These are phyloP conservation scores for Drosophila parabipectinata DNA, from an alignment of 1,140 invertebrate species.

Conservation along the genomic window DNA sequence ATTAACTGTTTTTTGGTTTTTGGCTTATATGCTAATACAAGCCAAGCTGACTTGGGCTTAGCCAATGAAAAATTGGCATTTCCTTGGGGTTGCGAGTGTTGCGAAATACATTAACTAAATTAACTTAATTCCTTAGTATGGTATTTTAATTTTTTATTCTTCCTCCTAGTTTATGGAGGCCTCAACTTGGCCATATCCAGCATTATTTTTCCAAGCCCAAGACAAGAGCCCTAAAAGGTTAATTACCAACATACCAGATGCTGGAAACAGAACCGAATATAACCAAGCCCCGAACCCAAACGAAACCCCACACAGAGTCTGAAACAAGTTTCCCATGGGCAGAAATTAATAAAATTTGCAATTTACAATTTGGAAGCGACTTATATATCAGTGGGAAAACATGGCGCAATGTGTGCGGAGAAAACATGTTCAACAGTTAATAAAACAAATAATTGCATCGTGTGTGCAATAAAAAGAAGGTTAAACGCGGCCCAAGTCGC, in stretches of 20 bases:
- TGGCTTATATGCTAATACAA: slow-evolving; percentile 50
- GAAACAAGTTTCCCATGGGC: slow-evolving; percentile 58
- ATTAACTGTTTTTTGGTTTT: slow-evolving; percentile 39
- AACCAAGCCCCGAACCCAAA: slow-evolving; percentile 16
- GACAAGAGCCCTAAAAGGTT: slow-evolving; percentile 54
- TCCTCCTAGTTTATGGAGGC: neutral
- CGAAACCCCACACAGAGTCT: slow-evolving; percentile 31
- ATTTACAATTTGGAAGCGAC: slow-evolving; percentile 66
- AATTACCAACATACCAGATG: slow-evolving; percentile 33
- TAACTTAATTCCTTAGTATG: neutral
- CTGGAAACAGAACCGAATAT: slow-evolving; percentile 21
- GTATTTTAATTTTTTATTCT: neutral
- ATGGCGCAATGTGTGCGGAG: slow-evolving; percentile 46
- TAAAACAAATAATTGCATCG: slow-evolving; percentile 82
- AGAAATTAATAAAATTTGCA: slow-evolving; percentile 78
- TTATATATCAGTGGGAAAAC: slow-evolving; percentile 55
- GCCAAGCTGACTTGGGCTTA: slow-evolving; percentile 24
- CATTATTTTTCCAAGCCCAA: neutral
- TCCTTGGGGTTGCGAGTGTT: slow-evolving; percentile 20
- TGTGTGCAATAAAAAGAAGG: slow-evolving; percentile 80
- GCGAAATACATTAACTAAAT: slow-evolving; percentile 1
- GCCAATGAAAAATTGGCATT: slow-evolving; percentile 60
- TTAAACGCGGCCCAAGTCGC: slow-evolving; percentile 62
- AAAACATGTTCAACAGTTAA: slow-evolving; percentile 81
- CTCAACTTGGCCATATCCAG: too few relatives aligned